Conservation (phyloP, 2,888 invertebrate species). For the Eupithecia vulgata region DNA sequence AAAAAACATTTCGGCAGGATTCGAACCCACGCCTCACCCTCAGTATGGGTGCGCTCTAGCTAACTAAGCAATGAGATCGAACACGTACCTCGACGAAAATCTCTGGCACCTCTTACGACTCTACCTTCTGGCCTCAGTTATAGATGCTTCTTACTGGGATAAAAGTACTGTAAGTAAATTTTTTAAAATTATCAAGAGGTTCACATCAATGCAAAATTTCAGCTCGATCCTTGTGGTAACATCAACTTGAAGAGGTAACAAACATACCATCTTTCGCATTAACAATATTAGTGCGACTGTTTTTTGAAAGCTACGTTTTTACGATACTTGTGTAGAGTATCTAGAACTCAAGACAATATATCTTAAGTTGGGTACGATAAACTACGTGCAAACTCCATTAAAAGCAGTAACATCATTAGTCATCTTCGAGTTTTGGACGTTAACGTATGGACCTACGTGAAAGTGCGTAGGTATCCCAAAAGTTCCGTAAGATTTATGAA, state of each 20-base stretch:
- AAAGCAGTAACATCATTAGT: slow-evolving; percentile 51
- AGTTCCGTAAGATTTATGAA: slow-evolving; percentile 32
- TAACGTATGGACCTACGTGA: slow-evolving; percentile 44
- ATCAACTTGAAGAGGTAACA: neutral
- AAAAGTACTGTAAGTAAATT: no score
- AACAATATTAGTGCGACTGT: neutral
- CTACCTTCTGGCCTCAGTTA: no score
- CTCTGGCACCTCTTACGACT: no score
- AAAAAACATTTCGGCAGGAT: no score
- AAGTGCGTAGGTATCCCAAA: slow-evolving; percentile 30
- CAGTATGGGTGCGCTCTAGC: no score
- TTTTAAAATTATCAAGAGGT: no score
- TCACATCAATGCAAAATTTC: neutral
- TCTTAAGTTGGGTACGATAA: slow-evolving; percentile 39
- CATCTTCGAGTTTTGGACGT: slow-evolving; percentile 52
- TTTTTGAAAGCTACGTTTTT: neutral
- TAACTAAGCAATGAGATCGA: no score
- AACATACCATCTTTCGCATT: neutral
- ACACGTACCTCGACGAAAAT: no score
- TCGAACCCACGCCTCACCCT: no score
- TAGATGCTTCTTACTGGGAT: no score
- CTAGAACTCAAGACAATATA: slow-evolving; percentile 15
- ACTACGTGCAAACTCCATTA: slow-evolving; percentile 48
- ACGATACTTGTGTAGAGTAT: neutral
- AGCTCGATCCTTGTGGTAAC: neutral